Base-by-base conservation (phyloP, 2,888 invertebrate species). In the Troides aeacus region DNA sequence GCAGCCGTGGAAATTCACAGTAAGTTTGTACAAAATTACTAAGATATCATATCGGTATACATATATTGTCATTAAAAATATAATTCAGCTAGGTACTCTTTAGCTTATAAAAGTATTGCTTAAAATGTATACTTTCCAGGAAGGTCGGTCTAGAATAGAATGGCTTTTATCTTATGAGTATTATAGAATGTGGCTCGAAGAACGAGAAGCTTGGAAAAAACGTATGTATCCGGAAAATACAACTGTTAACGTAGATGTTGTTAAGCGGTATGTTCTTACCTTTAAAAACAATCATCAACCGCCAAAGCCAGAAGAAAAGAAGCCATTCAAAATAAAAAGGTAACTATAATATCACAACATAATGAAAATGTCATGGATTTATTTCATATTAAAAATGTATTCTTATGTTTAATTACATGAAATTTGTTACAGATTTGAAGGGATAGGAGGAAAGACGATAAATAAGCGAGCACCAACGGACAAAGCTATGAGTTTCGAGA, bases 121-220 rank as follows among this genome's bases (percentile, higher is more conserved):
- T n/a, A 18, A 53, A n/a, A 53, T 53, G 2, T 53, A 7, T 12
- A 53, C 15, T 57, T 57, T 76, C 72, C 75, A 92, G 92, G 91
- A 92, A 73, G 90, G 90, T 1, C 79, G 79, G 72, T 77, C 89
- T 3, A 85, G 86, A 58, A 88, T 94, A 78, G 86, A 84, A 75
- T 92, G 88, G 81, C 78, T 94, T 60, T 76, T 94, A 75, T 93
- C 93, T 1, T 89, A 93, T 73, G 94, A 94, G 78, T 94, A 94
- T 79, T 89, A 93, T 76, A 85, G 94, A 73, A 90, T 93, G 85
- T 94, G 94, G 94, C 70, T 93, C n/a, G 86, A 92, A 56, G 94
- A 94, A 84, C 83, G 93, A 70, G 92, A 90, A 59, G 79, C 82
- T 53, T 94, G 93, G 89, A 90, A 93, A 73, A 93, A 93, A 77